Evolutionary conservation across 1,140 invertebrate species (phyloP), one percentile per base, ranked within the genome.

Genomic region (Mercenaria mercenaria): DNA sequence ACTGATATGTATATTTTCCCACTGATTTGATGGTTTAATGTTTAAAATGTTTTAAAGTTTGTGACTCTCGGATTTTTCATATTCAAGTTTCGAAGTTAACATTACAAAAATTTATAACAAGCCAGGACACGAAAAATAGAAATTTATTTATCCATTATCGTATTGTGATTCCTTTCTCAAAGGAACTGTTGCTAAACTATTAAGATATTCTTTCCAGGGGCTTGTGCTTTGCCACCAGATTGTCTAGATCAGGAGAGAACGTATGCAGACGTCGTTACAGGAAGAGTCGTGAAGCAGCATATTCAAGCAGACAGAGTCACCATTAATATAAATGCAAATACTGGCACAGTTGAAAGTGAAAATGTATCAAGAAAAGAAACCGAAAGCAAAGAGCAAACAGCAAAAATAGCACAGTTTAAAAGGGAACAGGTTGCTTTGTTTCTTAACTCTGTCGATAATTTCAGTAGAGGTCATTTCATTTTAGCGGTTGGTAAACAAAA

Each of bases 391-490:
- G 8, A 10, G 4, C 20, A 61, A 61, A 64, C 10, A n/a, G n/a
- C n/a, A n/a, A n/a, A n/a, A n/a, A n/a, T n/a, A n/a, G n/a, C n/a
- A 34, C 4, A 32, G 2, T 11, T 39, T 3, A 34, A 69, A 61
- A 29, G 61, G 15, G 23, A 74, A 2, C 69, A 74, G n/a, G 41
- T 26, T 41, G 69, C 39, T 74, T 74, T 43, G 1, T 82, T 82
- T 41, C 59, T 61, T n/a, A 47, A 82, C 1, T 10, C 39, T 29
- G 82, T 74, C 6, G 64, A 74, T 39, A 37, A 37, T 13, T 85
- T 85, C 32, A 39, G 41, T 32, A 32, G 59, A n/a, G 82, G 82
- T 69, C 64, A 85, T 74, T 85, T 64, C 47, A 79, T 87, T 59
- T 41, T 87, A 37, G 20, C 77, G 0, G 23, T 20, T 59, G 69